Evolutionary conservation across 2,113 vertebrate genomes (phyloP).

Genomic region (Genyomyrus donnyi): DNA sequence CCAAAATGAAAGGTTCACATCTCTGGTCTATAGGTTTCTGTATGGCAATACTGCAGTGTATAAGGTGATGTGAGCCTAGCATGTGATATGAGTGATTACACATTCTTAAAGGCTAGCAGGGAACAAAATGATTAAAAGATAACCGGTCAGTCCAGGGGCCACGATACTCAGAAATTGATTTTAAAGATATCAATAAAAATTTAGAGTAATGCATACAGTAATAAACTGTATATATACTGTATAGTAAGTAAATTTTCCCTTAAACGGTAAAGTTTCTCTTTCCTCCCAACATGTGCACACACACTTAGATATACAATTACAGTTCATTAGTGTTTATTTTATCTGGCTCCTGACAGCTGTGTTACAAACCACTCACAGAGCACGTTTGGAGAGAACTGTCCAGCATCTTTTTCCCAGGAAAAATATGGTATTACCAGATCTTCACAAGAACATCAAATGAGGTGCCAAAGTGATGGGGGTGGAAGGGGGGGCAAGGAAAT

Average conservation of each 20-base stretch:
- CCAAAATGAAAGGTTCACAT: neutral
- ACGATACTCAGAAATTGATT: neutral
- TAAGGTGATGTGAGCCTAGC: neutral
- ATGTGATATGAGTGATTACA: neutral
- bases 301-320: neutral
- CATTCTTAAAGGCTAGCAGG: neutral
- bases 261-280: neutral
- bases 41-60: neutral
- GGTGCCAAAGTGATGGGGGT: neutral
- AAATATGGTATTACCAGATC: neutral
- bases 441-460: neutral
- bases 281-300: neutral
- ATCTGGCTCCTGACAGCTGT: neutral
- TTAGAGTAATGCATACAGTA: neutral
- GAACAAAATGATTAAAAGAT: neutral
- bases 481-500: neutral
- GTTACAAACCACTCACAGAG: neutral
- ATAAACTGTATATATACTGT: neutral
- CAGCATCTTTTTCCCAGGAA: neutral
- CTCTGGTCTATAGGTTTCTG: neutral
- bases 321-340: constrained; percentile 11
- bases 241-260: neutral
- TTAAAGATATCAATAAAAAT: neutral
- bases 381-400: neutral
- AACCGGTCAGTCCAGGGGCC: neutral